These are phyloP conservation scores for Cacatua alba DNA, from an alignment of 2,113 vertebrate genomes.

Conservation along the genomic window DNA sequence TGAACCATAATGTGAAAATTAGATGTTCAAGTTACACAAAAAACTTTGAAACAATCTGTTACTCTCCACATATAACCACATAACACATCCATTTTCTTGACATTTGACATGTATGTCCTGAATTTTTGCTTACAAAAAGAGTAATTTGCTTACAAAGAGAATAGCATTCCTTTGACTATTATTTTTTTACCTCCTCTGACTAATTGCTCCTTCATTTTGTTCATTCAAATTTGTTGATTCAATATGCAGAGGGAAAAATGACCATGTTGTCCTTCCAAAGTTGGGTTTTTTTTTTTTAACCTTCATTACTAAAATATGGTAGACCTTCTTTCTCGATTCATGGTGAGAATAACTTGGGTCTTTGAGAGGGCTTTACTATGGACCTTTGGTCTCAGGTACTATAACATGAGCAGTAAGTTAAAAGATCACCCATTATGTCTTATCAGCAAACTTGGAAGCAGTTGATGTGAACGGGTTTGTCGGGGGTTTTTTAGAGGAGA, in stretches of 20 bases:
- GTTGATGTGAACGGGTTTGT: background rate
- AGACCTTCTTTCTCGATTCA: background rate
- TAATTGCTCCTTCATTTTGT: background rate
- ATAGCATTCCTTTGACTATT: background rate
- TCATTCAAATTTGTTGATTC: background rate
- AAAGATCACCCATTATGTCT: constrained; percentile 13
- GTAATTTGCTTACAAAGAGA: background rate
- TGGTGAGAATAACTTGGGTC: background rate
- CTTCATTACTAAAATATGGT: background rate
- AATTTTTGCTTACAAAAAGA: background rate
- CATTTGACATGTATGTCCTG: background rate
- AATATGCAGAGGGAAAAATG: background rate
- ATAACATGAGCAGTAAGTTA: background rate
- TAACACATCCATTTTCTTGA: background rate
- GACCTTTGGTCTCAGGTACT: background rate
- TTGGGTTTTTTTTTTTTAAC: background rate
- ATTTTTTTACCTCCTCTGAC: background rate
- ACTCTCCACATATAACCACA: background rate
- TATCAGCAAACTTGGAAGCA: background rate
- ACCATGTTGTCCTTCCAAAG: background rate
- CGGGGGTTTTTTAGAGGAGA: background rate
- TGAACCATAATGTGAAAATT: background rate
- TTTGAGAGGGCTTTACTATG: background rate
- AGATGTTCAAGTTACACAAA: background rate
- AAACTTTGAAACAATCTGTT: background rate